Evolutionary conservation across 1,140 invertebrate genomes (phyloP).

Genomic region (Drosophila carrolli): DNA sequence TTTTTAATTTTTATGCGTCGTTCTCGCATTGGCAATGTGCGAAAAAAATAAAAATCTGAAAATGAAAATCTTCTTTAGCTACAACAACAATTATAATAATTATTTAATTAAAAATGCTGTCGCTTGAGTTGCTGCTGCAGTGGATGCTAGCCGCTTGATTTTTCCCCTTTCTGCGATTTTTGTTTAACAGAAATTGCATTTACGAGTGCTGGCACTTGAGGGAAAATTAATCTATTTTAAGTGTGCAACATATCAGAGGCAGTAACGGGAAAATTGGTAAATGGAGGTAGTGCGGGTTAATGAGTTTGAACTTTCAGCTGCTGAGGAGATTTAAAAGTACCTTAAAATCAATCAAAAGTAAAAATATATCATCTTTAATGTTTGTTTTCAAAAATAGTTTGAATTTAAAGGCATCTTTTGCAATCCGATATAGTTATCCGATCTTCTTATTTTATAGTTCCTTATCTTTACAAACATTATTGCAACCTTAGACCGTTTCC

Average conservation of each 20-base stretch:
- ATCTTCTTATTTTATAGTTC: constrained; percentile 16
- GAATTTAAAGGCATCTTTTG: not conserved
- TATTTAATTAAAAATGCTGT: constrained; percentile 77
- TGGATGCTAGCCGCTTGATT: constrained; percentile 33
- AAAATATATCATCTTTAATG: not conserved
- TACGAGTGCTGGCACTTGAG: constrained; percentile 50
- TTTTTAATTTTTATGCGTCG: constrained; percentile 32
- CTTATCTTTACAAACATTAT: constrained; percentile 27
- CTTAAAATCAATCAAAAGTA: no score
- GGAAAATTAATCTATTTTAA: constrained; percentile 70
- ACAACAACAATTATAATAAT: constrained; percentile 78
- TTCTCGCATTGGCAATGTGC: constrained; percentile 31
- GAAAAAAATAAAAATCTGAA: constrained; percentile 29
- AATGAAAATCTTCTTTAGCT: constrained; percentile 72
- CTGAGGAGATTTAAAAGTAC: not conserved
- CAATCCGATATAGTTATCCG: constrained; percentile 28
- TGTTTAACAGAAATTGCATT: constrained; percentile 66
- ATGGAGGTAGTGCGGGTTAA: not conserved
- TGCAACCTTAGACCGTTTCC: constrained; percentile 29
- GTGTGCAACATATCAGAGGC: constrained; percentile 32
- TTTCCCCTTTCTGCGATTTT: constrained; percentile 28
- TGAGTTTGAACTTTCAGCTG: constrained; percentile 5
- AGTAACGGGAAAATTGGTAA: constrained; percentile 1
- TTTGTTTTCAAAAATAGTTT: no score
- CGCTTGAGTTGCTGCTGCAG: constrained; percentile 29